phyloP scores from a whole-genome alignment of 2,113 vertebrate genomes.

The Sorex fumeus region DNA sequence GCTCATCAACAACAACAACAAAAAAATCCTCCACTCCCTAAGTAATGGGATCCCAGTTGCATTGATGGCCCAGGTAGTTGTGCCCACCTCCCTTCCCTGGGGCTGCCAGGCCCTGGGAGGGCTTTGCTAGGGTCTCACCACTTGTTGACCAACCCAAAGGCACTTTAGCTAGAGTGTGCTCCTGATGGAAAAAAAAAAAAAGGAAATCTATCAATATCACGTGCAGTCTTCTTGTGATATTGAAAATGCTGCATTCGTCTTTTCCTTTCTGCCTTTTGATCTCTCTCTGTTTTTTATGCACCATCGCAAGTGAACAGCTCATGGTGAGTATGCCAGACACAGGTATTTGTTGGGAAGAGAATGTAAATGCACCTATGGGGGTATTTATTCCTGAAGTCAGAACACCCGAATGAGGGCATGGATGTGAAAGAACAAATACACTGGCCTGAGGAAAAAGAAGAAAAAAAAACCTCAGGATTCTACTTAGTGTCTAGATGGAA shows the following conservation, averaged over 20 bases:
- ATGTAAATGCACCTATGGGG: background rate
- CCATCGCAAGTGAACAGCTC: background rate
- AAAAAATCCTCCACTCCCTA: constrained; percentile 92
- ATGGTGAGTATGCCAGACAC: background rate
- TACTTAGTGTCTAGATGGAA: background rate
- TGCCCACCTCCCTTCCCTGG: constrained; percentile 74
- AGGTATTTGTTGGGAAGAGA: constrained; percentile 1
- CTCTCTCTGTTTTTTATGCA: background rate
- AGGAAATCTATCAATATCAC: no score
- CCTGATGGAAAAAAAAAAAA: background rate
- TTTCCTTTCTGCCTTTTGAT: constrained; percentile 25
- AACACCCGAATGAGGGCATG: background rate
- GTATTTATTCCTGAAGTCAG: constrained; percentile 31
- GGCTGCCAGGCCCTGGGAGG: constrained; percentile 68
- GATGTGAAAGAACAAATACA: background rate
- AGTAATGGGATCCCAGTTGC: constrained; percentile 92
- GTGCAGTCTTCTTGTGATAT: no score
- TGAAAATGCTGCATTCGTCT: no score
- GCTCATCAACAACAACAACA: constrained; percentile 90
- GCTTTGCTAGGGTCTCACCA: constrained; percentile 67
- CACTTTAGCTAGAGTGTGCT: constrained; percentile 8
- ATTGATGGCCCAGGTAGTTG: constrained; percentile 74
- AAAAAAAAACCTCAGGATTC: constrained; percentile 21
- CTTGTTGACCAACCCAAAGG: constrained; percentile 67
- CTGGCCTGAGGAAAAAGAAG: background rate